phyloP scores from a whole-genome alignment of 2,113 vertebrate genomes.

The Fukomys damarensis region DNA sequence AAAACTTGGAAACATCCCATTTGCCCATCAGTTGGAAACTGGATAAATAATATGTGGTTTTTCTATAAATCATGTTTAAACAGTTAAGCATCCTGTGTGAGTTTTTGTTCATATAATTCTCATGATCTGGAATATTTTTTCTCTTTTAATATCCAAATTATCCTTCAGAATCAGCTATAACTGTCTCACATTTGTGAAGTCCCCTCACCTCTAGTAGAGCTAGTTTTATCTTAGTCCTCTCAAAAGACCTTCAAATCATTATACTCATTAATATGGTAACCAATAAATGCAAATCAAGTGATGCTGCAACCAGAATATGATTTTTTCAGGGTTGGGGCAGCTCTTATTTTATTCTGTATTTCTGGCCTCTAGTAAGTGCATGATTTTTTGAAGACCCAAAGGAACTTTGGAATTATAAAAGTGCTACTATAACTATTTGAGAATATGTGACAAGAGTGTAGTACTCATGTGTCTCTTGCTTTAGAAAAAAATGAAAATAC shows the following conservation, averaged over 20 bases:
- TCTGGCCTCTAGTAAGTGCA: not conserved
- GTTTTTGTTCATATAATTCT: not conserved
- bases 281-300: too few species aligned
- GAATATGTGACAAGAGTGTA: slow-evolving; percentile 14
- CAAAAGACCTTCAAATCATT: too few species aligned
- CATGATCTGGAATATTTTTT: not conserved
- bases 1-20: too few species aligned
- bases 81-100: not conserved
- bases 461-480: slow-evolving; percentile 22
- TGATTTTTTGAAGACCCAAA: slow-evolving; percentile 13
- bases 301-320: too few species aligned
- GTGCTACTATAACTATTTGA: not conserved
- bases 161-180: not conserved
- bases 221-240: too few species aligned
- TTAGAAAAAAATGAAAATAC: slow-evolving; percentile 14
- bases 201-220: too few species aligned
- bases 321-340: too few species aligned
- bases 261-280: too few species aligned
- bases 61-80: not conserved
- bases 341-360: too few species aligned
- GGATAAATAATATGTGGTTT: too few species aligned
- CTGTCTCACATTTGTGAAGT: too few species aligned
- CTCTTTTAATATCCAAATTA: not conserved
- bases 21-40: too few species aligned
- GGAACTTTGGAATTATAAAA: not conserved